phyloP scores from a whole-genome alignment of 1,140 invertebrate species.

The Carposina sasakii region DNA sequence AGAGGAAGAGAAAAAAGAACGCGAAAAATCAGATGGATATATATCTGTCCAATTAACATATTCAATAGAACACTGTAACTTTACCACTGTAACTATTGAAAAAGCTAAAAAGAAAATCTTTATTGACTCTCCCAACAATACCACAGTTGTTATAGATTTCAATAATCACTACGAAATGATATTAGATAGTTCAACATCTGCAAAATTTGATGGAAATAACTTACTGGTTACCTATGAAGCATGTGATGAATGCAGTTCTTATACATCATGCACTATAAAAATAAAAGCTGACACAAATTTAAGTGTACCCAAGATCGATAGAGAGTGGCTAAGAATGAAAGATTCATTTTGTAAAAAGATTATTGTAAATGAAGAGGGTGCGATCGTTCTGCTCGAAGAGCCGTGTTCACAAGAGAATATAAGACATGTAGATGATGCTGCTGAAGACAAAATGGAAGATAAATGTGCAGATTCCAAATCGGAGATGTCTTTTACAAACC shows the following conservation, averaged over 20 bases:
- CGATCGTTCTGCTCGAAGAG: constrained; percentile 34
- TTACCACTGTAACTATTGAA: constrained; percentile 68
- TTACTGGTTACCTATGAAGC: constrained; percentile 42
- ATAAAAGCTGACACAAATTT: constrained; percentile 34
- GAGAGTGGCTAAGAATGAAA: constrained; percentile 47
- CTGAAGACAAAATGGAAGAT: not conserved
- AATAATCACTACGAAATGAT: constrained; percentile 42
- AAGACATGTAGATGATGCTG: constrained; percentile 3
- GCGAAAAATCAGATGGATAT: constrained; percentile 53
- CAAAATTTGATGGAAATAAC: constrained; percentile 42
- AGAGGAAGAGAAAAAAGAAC: constrained; percentile 22
- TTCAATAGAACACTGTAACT: constrained; percentile 71
- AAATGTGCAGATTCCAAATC: constrained; percentile 11
- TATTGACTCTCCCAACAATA: constrained; percentile 50
- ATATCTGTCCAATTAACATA: constrained; percentile 66
- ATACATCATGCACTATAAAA: constrained; percentile 41
- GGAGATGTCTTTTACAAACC: constrained; percentile 22
- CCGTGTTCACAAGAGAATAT: constrained; percentile 10
- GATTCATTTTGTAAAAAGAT: constrained; percentile 54
- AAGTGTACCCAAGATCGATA: constrained; percentile 29
- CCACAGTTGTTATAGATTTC: constrained; percentile 34
- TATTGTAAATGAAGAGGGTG: constrained; percentile 47
- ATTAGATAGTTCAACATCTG: constrained; percentile 39
- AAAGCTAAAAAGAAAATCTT: constrained; percentile 43
- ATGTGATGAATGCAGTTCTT: constrained; percentile 39